Conservation (phyloP, 1,140 invertebrate species). For the Drosophila watanabei region DNA sequence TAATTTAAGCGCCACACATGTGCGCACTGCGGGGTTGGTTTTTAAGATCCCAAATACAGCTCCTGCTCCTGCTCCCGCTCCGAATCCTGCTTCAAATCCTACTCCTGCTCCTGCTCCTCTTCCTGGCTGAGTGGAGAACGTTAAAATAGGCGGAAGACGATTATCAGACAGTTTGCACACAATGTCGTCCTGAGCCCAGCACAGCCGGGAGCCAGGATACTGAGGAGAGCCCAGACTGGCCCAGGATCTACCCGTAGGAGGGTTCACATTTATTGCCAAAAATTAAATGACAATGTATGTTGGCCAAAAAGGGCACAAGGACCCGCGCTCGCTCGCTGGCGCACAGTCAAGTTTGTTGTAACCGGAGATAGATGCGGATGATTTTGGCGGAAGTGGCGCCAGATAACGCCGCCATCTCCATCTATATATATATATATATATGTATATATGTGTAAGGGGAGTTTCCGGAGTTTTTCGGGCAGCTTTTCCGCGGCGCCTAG, state of each 20-base stretch:
- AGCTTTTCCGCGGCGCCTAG: slow-evolving; percentile 30
- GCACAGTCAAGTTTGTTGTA: slow-evolving; percentile 55
- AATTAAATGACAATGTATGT: slow-evolving; percentile 84
- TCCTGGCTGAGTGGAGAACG: slow-evolving; percentile 33
- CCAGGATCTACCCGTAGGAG: slow-evolving; percentile 8
- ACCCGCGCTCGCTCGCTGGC: neutral
- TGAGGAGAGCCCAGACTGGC: neutral
- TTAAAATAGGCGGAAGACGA: slow-evolving; percentile 84
- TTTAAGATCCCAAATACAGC: neutral
- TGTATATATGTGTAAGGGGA: neutral
- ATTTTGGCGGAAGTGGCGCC: slow-evolving; percentile 28
- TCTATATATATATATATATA: neutral
- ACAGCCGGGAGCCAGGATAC: neutral
- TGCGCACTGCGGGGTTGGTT: slow-evolving; percentile 28
- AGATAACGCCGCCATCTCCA: slow-evolving; percentile 18
- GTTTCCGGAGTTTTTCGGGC: slow-evolving; percentile 14
- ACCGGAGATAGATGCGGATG: slow-evolving; percentile 64
- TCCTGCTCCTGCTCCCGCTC: neutral
- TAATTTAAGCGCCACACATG: slow-evolving; percentile 81
- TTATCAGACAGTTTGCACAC: slow-evolving; percentile 84
- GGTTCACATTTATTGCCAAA: slow-evolving; percentile 80
- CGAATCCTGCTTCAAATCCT: neutral
- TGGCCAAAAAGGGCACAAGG: slow-evolving; percentile 47
- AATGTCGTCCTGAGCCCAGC: slow-evolving; percentile 58
- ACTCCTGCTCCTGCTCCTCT: neutral